Percentiles rank a stretch among this genome's conserved stretches.
Conservation (phyloP, 1,140 invertebrate species). For the Archivesica marissinica region DNA sequence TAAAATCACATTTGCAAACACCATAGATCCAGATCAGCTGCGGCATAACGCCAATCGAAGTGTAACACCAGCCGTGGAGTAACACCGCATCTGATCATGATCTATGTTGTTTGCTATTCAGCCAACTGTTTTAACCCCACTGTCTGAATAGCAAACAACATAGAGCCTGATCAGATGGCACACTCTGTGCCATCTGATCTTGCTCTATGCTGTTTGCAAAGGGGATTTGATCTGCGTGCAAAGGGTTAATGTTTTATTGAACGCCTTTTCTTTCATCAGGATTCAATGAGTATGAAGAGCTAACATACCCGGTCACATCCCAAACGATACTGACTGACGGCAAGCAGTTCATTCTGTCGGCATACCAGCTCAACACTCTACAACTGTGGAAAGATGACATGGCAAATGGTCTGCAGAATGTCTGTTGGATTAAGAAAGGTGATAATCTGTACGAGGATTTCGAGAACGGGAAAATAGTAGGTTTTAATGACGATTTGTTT, state of each 20-base stretch:
- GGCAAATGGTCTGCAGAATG: constrained; percentile 89
- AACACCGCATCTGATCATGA: too few relatives aligned
- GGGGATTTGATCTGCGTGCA: neutral
- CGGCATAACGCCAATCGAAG: too few relatives aligned
- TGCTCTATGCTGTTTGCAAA: neutral
- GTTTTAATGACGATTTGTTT: constrained; percentile 92
- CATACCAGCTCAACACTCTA: constrained; percentile 95
- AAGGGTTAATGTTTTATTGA: neutral
- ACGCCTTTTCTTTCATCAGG: constrained; percentile 85
- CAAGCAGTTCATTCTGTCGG: constrained; percentile 91
- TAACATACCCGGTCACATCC: constrained; percentile 94
- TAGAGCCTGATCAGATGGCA: neutral
- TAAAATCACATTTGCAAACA: too few relatives aligned
- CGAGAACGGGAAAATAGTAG: constrained; percentile 88
- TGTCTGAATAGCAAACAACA: neutral
- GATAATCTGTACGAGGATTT: constrained; percentile 91
- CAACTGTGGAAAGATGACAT: constrained; percentile 86
- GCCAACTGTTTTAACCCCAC: neutral
- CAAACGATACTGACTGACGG: constrained; percentile 95
- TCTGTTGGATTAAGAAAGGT: constrained; percentile 91
- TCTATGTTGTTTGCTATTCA: too few relatives aligned
- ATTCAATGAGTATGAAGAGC: constrained; percentile 93
- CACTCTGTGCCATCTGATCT: neutral
- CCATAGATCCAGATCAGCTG: too few relatives aligned
- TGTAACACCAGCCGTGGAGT: too few relatives aligned